Conservation (phyloP, 2,888 invertebrate species). For the Cantharis lateralis region DNA sequence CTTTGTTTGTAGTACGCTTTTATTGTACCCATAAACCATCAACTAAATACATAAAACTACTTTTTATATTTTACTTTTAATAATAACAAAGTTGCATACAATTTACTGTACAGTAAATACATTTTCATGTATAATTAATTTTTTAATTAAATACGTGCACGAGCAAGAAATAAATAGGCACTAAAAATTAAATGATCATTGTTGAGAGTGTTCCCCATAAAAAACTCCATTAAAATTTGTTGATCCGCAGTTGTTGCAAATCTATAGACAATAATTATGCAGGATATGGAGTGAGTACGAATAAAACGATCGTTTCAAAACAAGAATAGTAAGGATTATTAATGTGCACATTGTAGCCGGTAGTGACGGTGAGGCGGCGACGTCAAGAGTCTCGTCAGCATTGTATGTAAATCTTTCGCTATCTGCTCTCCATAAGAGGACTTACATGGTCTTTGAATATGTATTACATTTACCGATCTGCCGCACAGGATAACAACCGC, state of each 20-base stretch:
- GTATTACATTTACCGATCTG: conserved; percentile 39
- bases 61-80: conserved; percentile 11
- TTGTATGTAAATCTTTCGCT: conserved; percentile 33
- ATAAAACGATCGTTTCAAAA: conserved; percentile 29
- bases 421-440: conserved; percentile 33
- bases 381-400: conserved; percentile 33
- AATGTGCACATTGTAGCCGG: conserved; percentile 30
- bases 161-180: neutral
- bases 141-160: neutral
- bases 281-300: conserved; percentile 23
- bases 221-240: conserved; percentile 17
- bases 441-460: conserved; percentile 37
- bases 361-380: conserved; percentile 33
- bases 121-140: neutral
- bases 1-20: conserved; percentile 30
- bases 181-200: neutral
- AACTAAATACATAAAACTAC: conserved; percentile 24
- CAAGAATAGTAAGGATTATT: conserved; percentile 28
- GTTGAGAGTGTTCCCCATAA: neutral
- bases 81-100: neutral
- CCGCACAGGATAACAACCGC: conserved; percentile 31
- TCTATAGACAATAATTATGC: conserved; percentile 30
- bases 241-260: conserved; percentile 17
- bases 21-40: conserved; percentile 29
- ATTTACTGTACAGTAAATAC: neutral